Conservation (phyloP, 2,113 vertebrate genomes). For the Alligator mississippiensis region DNA sequence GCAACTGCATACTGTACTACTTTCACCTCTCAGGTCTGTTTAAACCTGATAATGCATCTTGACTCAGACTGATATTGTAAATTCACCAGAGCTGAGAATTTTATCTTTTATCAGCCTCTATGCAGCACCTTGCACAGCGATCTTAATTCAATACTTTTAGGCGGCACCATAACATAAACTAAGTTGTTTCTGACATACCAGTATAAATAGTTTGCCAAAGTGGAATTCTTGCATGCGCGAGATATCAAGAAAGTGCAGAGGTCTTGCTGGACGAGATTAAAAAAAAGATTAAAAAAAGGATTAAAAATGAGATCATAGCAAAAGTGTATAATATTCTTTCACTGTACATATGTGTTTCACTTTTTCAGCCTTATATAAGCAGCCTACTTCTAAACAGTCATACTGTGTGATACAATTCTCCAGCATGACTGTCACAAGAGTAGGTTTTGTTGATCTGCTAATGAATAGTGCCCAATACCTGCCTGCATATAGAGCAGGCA, state of each 20-base stretch:
- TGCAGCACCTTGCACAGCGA: background rate
- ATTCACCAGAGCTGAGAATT: background rate
- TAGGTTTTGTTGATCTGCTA: background rate
- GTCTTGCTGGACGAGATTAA: slow-evolving; percentile 86
- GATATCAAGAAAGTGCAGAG: slow-evolving; percentile 98
- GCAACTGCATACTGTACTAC: background rate
- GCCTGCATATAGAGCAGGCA: background rate
- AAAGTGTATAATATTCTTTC: background rate
- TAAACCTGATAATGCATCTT: background rate
- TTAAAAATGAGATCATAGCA: background rate
- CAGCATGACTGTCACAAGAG: background rate
- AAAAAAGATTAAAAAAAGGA: slow-evolving; percentile 1
- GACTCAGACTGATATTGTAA: background rate
- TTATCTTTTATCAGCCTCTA: background rate
- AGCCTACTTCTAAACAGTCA: background rate
- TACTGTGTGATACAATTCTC: background rate
- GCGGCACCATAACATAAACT: background rate
- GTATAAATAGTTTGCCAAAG: slow-evolving; percentile 96
- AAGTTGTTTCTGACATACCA: slow-evolving; percentile 85
- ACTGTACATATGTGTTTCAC: background rate
- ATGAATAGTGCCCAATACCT: background rate
- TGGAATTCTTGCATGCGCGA: slow-evolving; percentile 97
- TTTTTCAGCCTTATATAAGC: background rate
- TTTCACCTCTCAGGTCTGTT: background rate
- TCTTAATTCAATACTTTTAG: background rate